These are phyloP conservation scores for Uloborus plumipes DNA, from an alignment of 2,888 invertebrate species.

Conservation along the genomic window DNA sequence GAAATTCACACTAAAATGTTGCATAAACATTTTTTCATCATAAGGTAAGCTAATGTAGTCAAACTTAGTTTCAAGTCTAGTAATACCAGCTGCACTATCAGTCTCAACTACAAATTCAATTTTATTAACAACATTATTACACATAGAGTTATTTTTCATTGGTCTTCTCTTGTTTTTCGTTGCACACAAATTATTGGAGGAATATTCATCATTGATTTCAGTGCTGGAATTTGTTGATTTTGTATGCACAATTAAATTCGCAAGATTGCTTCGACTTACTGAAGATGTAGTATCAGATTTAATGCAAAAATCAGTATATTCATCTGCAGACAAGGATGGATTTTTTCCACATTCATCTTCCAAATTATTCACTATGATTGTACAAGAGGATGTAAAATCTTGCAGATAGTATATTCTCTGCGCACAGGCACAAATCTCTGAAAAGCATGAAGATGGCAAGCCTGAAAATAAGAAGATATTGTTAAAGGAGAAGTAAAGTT, in stretches of 20 bases:
- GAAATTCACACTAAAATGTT: slow-evolving; percentile 41
- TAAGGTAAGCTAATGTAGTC: slow-evolving; percentile 71
- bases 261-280: background rate
- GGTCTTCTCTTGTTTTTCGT: background rate
- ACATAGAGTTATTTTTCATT: slow-evolving; percentile 7
- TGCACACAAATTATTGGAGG: background rate
- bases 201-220: slow-evolving; percentile 1
- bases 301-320: slow-evolving; percentile 38
- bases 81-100: slow-evolving; percentile 74
- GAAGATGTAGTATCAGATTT: background rate
- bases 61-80: slow-evolving; percentile 71
- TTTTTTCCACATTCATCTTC: slow-evolving; percentile 28
- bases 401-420: slow-evolving; percentile 25
- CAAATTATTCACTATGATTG: slow-evolving; percentile 13
- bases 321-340: slow-evolving; percentile 23
- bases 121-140: slow-evolving; percentile 70
- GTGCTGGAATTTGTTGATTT: slow-evolving; percentile 3
- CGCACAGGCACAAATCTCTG: slow-evolving; percentile 35
- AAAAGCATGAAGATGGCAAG: slow-evolving; percentile 38
- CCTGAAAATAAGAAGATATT: slow-evolving; percentile 24
- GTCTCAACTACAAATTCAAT: slow-evolving; percentile 72
- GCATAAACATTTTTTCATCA: slow-evolving; percentile 8
- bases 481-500: background rate
- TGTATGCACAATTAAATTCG: slow-evolving; percentile 26
- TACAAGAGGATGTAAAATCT: slow-evolving; percentile 44